Percentiles rank a stretch among this genome's conserved stretches.
Conservation (phyloP, 1,140 invertebrate genomes). For the Anthonomus grandis region DNA sequence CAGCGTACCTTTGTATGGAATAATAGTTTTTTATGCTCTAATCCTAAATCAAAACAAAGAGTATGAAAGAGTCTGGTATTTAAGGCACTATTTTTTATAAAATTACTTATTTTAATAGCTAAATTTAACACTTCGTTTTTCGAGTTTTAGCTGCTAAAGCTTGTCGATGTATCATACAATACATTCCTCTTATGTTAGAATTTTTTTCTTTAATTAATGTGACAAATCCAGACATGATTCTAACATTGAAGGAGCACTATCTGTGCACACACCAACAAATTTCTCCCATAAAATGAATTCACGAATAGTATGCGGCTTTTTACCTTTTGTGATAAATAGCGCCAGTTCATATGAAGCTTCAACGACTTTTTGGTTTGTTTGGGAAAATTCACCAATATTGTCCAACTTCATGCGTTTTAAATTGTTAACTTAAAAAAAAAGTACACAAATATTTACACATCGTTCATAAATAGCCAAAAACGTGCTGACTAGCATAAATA, state of each 20-base stretch:
- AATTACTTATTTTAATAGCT: conserved; percentile 40
- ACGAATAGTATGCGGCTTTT: neutral
- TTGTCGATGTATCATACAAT: conserved; percentile 42
- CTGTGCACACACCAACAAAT: conserved; percentile 33
- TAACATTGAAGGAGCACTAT: conserved; percentile 38
- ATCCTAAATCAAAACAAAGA: conserved; percentile 32
- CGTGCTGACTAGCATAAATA: no score
- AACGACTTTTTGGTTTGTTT: no score
- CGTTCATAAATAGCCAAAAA: no score
- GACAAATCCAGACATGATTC: conserved; percentile 40
- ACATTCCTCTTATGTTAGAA: conserved; percentile 29
- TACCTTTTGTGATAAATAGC: neutral
- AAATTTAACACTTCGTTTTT: conserved; percentile 33
- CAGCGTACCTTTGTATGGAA: conserved; percentile 34
- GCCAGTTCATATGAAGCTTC: neutral
- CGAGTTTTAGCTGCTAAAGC: conserved; percentile 41
- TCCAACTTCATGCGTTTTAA: no score
- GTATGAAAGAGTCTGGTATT: conserved; percentile 38
- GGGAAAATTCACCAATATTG: no score
- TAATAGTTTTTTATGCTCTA: conserved; percentile 34
- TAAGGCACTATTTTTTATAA: conserved; percentile 40
- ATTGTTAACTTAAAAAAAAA: no score
- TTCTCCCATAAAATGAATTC: neutral
- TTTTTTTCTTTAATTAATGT: conserved; percentile 40
- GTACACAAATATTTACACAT: no score